These are phyloP conservation scores for Percopsis transmontana DNA, from an alignment of 2,113 vertebrate genomes.

Conservation along the genomic window DNA sequence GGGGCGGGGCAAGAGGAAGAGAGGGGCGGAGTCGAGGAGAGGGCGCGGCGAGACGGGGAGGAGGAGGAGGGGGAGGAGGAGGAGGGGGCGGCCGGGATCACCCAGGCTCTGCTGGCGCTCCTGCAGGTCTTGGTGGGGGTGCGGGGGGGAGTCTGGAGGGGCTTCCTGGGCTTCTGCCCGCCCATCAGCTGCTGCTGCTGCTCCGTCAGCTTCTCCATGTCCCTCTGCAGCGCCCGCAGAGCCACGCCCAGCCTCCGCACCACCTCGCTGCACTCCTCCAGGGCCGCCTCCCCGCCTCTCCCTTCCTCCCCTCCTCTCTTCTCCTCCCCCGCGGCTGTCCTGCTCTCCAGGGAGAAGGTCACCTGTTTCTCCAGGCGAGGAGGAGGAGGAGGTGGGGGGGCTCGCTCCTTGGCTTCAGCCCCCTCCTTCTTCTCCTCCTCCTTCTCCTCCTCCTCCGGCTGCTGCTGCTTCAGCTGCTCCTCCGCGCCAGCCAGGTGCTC, in stretches of 20 bases:
- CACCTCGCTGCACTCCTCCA: constrained; percentile 85
- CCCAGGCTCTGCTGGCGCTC: constrained; percentile 73
- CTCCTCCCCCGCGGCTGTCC: constrained; percentile 69
- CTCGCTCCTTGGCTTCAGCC: constrained; percentile 33
- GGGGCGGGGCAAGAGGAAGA: constrained; percentile 67
- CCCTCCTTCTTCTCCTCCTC: constrained; percentile 41
- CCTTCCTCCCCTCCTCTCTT: constrained; percentile 61
- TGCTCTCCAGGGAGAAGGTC: constrained; percentile 84
- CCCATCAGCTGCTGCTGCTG: constrained; percentile 87
- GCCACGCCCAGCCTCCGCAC: constrained; percentile 88
- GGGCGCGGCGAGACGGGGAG: constrained; percentile 63
- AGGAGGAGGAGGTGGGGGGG: constrained; percentile 49
- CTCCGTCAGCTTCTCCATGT: constrained; percentile 91
- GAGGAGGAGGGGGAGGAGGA: constrained; percentile 51
- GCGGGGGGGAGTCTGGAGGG: constrained; percentile 46
- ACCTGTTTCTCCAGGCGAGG: constrained; percentile 83
- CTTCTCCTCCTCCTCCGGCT: constrained; percentile 59
- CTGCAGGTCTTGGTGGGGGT: constrained; percentile 56
- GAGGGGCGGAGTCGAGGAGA: constrained; percentile 54
- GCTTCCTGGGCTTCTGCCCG: constrained; percentile 68
- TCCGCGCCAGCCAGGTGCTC: constrained; percentile 79
- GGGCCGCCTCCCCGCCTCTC: constrained; percentile 54
- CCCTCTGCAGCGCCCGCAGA: constrained; percentile 83
- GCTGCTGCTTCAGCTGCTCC: constrained; percentile 69
- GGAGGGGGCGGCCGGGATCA: constrained; percentile 66